These are phyloP conservation scores for Euplexia lucipara DNA, from an alignment of 2,888 invertebrate species.

Conservation along the genomic window DNA sequence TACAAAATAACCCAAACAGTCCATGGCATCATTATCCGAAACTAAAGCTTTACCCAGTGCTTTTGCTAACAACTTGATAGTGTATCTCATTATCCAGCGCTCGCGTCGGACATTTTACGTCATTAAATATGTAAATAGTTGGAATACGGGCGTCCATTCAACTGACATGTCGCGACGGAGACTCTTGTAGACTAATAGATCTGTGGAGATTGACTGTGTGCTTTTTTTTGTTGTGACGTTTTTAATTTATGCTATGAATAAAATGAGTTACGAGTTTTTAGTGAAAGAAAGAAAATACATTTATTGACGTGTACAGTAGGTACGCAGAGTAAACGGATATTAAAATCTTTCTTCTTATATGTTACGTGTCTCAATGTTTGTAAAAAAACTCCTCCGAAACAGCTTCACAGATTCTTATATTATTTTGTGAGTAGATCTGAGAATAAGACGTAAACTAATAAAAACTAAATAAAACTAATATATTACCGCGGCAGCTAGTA, in stretches of 20 bases:
- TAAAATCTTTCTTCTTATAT: no score
- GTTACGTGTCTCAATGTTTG: no score
- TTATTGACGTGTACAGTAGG: no score
- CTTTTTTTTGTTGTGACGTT: conserved; percentile 5
- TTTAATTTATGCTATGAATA: background rate
- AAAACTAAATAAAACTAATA: no score
- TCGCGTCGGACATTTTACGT: conserved; percentile 83
- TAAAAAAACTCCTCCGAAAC: no score
- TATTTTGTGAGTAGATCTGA: no score
- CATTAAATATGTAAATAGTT: conserved; percentile 90
- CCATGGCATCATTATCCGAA: conserved; percentile 48
- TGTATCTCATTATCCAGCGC: conserved; percentile 85
- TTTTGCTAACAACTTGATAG: conserved; percentile 75
- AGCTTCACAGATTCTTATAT: no score
- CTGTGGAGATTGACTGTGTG: conserved; percentile 65
- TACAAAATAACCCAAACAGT: conserved; percentile 16
- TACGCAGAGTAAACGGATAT: no score
- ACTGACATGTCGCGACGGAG: conserved; percentile 84
- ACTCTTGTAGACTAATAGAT: conserved; percentile 72
- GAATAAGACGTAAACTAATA: no score
- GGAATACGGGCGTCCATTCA: conserved; percentile 87
- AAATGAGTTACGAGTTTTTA: background rate
- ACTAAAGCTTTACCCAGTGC: conserved; percentile 44
- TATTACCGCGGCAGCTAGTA: no score
- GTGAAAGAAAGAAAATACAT: background rate